These are phyloP conservation scores for Ptyas mucosa DNA, from an alignment of 2,113 vertebrate genomes.

Conservation along the genomic window DNA sequence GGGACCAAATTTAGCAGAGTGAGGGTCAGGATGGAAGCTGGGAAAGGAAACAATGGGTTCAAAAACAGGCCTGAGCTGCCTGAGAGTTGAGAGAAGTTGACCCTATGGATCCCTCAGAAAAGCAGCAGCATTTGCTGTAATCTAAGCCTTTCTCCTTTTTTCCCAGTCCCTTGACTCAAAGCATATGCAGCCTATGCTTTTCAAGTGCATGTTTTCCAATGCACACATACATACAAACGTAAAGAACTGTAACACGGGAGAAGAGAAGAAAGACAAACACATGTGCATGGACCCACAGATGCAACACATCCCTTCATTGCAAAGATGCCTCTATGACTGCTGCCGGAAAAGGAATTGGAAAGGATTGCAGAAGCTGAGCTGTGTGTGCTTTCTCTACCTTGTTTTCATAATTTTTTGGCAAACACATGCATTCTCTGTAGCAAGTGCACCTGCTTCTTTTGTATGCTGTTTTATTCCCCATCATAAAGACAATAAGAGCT, in stretches of 20 bases:
- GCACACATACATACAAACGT: not conserved
- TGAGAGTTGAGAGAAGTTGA: not conserved
- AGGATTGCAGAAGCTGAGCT: not conserved
- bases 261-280: not conserved
- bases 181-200: not conserved
- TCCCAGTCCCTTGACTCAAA: not conserved
- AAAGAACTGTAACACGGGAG: not conserved
- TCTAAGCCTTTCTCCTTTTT: not conserved
- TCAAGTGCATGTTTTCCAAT: not conserved
- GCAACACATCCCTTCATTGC: not conserved
- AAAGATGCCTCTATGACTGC: not conserved
- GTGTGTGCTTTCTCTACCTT: not conserved
- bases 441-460: conserved; percentile 22
- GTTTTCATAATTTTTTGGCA: not conserved
- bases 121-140: not conserved
- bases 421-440: not conserved
- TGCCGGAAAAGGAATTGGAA: not conserved
- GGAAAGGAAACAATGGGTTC: not conserved
- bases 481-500: conserved; percentile 28
- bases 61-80: not conserved
- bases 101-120: not conserved
- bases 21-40: not conserved
- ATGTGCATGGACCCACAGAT: not conserved
- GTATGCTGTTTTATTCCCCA: conserved; percentile 19
- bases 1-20: not conserved